These are phyloP conservation scores for Caenorhabditis angaria DNA, from an alignment of 2,888 invertebrate species.

Conservation along the genomic window DNA sequence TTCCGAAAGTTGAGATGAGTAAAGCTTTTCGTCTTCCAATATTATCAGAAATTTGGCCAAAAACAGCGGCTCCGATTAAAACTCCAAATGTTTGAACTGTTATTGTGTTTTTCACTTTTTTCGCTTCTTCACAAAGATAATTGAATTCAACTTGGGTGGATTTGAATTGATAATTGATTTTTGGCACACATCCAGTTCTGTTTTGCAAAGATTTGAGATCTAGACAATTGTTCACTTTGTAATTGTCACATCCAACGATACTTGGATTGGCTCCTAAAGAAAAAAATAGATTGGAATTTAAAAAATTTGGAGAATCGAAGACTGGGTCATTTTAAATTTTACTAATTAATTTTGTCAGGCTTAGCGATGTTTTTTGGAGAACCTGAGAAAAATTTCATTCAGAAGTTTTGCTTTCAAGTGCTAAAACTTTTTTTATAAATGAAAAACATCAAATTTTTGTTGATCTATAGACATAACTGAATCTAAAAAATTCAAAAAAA, in stretches of 20 bases:
- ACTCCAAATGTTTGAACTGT: conserved; percentile 62
- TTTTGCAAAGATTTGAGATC: conserved; percentile 16
- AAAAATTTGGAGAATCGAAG: too few relatives aligned
- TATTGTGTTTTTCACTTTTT: conserved; percentile 52
- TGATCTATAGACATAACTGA: too few relatives aligned
- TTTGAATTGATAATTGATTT: conserved; percentile 37
- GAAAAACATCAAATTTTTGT: too few relatives aligned
- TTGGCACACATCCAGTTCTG: conserved; percentile 22
- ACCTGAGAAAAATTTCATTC: neutral
- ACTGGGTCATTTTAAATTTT: neutral
- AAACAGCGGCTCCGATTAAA: conserved; percentile 58
- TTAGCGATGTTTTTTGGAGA: neutral
- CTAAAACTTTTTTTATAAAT: neutral
- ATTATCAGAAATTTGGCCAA: conserved; percentile 61
- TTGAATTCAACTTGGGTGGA: conserved; percentile 52
- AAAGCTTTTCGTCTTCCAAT: conserved; percentile 53
- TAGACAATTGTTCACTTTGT: conserved; percentile 14
- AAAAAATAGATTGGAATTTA: too few relatives aligned
- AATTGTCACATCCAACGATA: conserved; percentile 26
- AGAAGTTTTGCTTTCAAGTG: neutral
- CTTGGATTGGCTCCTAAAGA: conserved; percentile 34
- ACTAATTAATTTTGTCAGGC: neutral
- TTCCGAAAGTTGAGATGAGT: conserved; percentile 28
- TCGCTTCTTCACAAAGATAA: conserved; percentile 47
- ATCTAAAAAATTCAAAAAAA: too few relatives aligned